Evolutionary conservation across 2,797 vertebrate genomes (phyloP), one percentile per base, ranked within the genome.

Genomic region (Loriculus beryllinus): DNA sequence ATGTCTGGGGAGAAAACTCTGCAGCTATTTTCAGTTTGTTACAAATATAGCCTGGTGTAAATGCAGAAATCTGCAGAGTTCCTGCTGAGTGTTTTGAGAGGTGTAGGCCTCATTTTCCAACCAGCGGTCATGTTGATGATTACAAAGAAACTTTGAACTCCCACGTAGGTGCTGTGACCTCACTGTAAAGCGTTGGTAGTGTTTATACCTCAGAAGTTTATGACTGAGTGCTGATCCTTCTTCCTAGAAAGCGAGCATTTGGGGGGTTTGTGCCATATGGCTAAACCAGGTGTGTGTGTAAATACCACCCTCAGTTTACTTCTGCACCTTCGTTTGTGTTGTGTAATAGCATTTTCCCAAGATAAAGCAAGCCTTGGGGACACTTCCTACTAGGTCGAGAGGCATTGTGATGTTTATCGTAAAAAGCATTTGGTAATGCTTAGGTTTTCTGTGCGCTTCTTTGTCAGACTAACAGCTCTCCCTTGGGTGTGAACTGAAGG

Each of bases 101-200:
- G 23, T 14, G 28, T 7, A 31, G 81, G 71, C 60, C 5, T 18
- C 9, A 3, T 64, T 47, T 88, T 57, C 49, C 8, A 49, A 6
- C 20, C 21, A 21, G 17, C 11, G 54, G 60, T 70, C 49, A 62
- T 3, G 2, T 0, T 29, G 37, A 28, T 57, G 45, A 51, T 39
- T 37, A 0, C 37, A 48, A 65, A 54, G 70, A 91, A 81, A 80
- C 93, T 93, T 83, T 86, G 94, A 75, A 71, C 84, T 85, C 25
- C 10, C 9, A 11, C 0, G 1, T 33, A n/a, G 15, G 52, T 85
- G 45, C 33, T 57, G 31, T 80, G 35, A 37, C 1, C 2, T 45
- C 39, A 1, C 25, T 22, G 31, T 52, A 49, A 52, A 43, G 28
- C 45, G 39, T 5, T 31, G 39, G 18, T 75, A 35, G 3, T 35